These are phyloP conservation scores for Sabatieria punctata DNA, from an alignment of 2,888 invertebrate genomes.

Conservation along the genomic window DNA sequence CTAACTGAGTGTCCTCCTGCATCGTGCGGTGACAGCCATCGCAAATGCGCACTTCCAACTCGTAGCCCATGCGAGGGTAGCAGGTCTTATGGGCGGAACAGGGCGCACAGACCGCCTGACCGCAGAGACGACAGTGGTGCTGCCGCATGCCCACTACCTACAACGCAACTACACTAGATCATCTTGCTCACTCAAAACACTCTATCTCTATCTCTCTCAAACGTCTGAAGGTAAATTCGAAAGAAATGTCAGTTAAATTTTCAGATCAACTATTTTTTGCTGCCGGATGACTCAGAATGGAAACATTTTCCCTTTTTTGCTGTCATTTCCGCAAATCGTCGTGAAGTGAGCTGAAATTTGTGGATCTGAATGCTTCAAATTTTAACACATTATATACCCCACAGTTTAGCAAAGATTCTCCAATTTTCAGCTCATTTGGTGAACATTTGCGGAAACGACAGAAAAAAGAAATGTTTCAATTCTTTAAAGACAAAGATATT, in stretches of 20 bases:
- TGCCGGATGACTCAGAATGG: no score
- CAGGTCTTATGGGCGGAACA: conserved; percentile 74
- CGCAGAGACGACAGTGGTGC: conserved; percentile 52
- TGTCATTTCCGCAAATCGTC: no score
- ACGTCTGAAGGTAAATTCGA: conserved; percentile 2
- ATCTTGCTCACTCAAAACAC: conserved; percentile 1
- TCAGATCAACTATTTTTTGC: no score
- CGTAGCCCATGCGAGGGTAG: conserved; percentile 91
- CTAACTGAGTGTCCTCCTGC: no score
- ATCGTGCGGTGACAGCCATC: conserved; percentile 76
- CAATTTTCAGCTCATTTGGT: no score
- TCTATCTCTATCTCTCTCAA: conserved; percentile 57
- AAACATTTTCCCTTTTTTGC: no score
- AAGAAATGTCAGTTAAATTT: conserved; percentile 6
- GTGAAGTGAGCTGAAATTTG: no score
- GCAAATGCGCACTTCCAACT: conserved; percentile 89
- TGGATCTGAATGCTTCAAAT: no score
- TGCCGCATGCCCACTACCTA: conserved; percentile 28
- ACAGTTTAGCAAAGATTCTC: no score
- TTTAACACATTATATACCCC: no score
- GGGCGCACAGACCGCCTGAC: conserved; percentile 78
- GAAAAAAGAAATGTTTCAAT: no score
- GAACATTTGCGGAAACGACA: no score
- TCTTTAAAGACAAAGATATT: not conserved
- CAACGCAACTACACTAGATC: not conserved